Conservation (phyloP, 2,113 vertebrate species). For the Megaceryle torquata region DNA sequence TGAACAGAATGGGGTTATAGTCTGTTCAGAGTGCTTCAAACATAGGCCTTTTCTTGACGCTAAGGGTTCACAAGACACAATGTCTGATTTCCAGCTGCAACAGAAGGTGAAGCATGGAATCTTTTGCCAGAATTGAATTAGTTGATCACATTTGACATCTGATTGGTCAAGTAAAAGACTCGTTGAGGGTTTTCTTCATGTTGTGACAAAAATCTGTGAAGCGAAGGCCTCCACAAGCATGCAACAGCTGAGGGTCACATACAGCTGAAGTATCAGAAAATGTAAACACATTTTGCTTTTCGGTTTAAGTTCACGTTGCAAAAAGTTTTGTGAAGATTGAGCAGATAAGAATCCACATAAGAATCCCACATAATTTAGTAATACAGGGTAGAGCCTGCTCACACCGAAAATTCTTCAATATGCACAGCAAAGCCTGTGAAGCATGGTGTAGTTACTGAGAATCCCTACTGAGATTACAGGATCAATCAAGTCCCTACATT, state of each 20-base stretch:
- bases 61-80: not conserved
- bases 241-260: not conserved
- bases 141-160: not conserved
- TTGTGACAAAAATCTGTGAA: not conserved
- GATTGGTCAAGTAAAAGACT: not conserved
- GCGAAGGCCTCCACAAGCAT: not conserved
- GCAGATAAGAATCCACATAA: not conserved
- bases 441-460: not conserved
- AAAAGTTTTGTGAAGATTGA: not conserved
- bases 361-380: not conserved
- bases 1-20: not conserved
- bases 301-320: not conserved
- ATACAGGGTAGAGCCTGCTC: not conserved
- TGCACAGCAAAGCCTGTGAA: not conserved
- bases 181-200: not conserved
- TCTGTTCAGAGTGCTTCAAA: not conserved
- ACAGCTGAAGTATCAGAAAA: not conserved
- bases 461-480: not conserved
- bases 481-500: not conserved
- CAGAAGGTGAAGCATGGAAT: not conserved
- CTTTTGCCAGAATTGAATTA: not conserved
- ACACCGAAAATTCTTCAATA: not conserved
- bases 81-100: not conserved
- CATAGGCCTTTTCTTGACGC: not conserved
- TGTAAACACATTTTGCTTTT: not conserved